Conservation (phyloP, 2,113 vertebrate species). For the Pelvicachromis taeniatus region DNA sequence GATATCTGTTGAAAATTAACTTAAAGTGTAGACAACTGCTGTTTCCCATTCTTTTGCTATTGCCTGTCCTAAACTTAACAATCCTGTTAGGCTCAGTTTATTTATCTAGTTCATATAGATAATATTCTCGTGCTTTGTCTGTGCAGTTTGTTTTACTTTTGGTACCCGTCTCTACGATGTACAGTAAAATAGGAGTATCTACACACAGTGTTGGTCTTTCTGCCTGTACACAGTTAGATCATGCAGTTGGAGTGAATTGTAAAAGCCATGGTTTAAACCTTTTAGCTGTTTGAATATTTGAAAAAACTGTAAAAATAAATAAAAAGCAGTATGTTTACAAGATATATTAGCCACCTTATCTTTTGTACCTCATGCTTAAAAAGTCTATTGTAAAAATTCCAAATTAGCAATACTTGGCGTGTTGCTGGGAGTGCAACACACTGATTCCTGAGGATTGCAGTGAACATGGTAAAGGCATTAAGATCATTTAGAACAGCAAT, state of each 20-base stretch:
- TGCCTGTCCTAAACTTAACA: not conserved
- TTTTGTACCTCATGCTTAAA: not conserved
- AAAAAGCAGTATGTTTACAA: not conserved
- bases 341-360: not conserved
- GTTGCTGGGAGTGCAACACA: no score
- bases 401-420: not conserved
- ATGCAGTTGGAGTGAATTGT: not conserved
- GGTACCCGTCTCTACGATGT: not conserved
- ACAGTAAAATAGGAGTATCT: not conserved
- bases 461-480: not conserved
- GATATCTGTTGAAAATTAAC: constrained; percentile 34
- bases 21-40: not conserved
- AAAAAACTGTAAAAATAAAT: not conserved
- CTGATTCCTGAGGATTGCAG: not conserved
- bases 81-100: not conserved
- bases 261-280: not conserved
- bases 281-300: not conserved
- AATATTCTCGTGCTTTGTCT: not conserved
- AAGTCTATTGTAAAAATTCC: not conserved
- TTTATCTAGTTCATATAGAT: not conserved
- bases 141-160: not conserved
- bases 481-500: not conserved
- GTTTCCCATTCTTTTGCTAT: not conserved
- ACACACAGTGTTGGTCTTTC: not conserved
- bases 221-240: not conserved